Conservation (phyloP, 2,888 invertebrate species). For the Mermis nigrescens region DNA sequence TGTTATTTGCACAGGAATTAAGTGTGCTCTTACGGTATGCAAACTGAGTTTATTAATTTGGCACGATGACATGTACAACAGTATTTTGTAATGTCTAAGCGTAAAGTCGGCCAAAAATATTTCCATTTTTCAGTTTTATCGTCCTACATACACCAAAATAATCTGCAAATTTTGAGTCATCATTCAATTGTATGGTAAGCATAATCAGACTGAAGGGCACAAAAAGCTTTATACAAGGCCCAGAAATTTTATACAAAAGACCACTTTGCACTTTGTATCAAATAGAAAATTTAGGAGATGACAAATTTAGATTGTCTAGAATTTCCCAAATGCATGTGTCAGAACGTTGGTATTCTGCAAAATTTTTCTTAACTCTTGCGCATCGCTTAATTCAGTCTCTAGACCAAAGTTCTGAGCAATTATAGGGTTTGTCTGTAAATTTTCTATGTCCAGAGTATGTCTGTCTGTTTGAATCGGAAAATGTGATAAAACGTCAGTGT, state of each 20-base stretch:
- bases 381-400: too few relatives aligned
- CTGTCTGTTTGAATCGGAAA: conserved; percentile 13
- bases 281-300: neutral
- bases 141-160: neutral
- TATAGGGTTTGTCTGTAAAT: too few relatives aligned
- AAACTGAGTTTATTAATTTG: neutral
- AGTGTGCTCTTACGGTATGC: neutral
- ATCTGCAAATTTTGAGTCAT: neutral
- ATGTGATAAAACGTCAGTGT: conserved; percentile 32
- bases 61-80: neutral
- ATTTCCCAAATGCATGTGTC: neutral
- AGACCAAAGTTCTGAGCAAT: too few relatives aligned
- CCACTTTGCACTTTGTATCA: neutral
- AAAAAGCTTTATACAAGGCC: neutral
- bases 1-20: neutral
- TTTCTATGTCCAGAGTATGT: neutral
- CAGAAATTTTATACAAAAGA: neutral
- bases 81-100: neutral
- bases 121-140: neutral
- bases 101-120: neutral
- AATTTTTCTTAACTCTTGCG: too few relatives aligned
- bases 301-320: neutral
- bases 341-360: neutral
- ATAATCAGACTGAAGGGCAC: neutral
- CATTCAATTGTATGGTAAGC: neutral